Evolutionary conservation across 2,113 vertebrate species (phyloP).

Genomic region (Myotis lucifugus): DNA sequence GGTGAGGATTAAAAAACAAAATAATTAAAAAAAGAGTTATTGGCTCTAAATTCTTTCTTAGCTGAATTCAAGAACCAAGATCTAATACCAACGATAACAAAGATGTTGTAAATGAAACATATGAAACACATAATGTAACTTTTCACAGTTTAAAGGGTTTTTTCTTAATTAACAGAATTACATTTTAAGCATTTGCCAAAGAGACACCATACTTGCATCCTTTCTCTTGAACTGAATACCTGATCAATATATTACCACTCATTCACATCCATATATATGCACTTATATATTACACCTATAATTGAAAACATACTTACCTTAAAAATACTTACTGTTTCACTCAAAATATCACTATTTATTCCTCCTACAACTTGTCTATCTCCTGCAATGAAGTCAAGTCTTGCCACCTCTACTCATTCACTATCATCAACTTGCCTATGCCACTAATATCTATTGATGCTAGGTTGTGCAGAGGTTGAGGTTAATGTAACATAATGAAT

Average conservation of each 20-base stretch:
- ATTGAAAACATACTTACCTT: background rate
- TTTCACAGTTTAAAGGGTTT: background rate
- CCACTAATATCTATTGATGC: background rate
- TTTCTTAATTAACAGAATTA: background rate
- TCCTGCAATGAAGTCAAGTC: background rate
- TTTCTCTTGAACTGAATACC: background rate
- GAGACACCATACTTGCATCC: background rate
- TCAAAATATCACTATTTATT: background rate
- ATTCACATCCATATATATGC: background rate
- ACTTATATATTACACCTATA: background rate
- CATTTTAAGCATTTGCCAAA: background rate
- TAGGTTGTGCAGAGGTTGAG: background rate
- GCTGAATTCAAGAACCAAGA: no score
- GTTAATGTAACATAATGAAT: background rate
- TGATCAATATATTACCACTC: background rate
- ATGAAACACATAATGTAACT: background rate
- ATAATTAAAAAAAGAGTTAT: no score
- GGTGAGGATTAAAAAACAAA: no score
- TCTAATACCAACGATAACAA: no score
- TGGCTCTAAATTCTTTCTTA: no score
- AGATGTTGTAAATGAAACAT: background rate
- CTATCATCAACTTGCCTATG: background rate
- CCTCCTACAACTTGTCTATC: background rate
- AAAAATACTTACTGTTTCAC: background rate
- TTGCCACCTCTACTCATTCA: background rate